These are phyloP conservation scores for Melanotaenia nigrans DNA, from an alignment of 2,797 vertebrate genomes.

Conservation along the genomic window DNA sequence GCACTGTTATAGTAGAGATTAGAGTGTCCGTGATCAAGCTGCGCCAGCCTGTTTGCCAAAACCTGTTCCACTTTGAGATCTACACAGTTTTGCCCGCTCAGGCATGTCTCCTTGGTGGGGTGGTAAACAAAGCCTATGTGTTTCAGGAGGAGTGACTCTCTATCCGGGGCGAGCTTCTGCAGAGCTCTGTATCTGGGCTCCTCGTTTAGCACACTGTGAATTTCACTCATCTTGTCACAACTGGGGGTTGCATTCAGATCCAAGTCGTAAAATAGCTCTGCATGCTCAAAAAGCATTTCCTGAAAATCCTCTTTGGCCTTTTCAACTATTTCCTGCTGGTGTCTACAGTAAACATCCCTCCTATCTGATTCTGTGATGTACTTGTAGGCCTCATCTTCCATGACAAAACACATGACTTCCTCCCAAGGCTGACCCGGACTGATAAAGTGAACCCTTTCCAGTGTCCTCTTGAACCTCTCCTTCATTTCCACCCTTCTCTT, in stretches of 20 bases:
- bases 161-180: slow-evolving; percentile 97
- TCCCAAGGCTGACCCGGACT: slow-evolving; percentile 96
- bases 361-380: slow-evolving; percentile 96
- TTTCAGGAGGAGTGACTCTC: slow-evolving; percentile 97
- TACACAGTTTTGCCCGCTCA: slow-evolving; percentile 95
- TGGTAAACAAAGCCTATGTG: slow-evolving; percentile 99
- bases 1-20: slow-evolving; percentile 94
- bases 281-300: slow-evolving; percentile 99
- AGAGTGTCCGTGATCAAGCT: slow-evolving; percentile 91
- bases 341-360: slow-evolving; percentile 94
- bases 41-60: slow-evolving; percentile 92
- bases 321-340: slow-evolving; percentile 99
- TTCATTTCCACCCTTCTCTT: slow-evolving; percentile 98
- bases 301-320: slow-evolving; percentile 99
- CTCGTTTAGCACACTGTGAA: slow-evolving; percentile 95
- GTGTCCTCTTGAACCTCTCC: slow-evolving; percentile 97
- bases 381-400: slow-evolving; percentile 98
- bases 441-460: slow-evolving; percentile 97
- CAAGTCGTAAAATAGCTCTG: slow-evolving; percentile 98
- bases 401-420: slow-evolving; percentile 97
- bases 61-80: slow-evolving; percentile 98
- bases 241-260: slow-evolving; percentile 99
- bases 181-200: slow-evolving; percentile 98
- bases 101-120: slow-evolving; percentile 98
- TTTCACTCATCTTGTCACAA: slow-evolving; percentile 99